Evolutionary conservation across 2,888 invertebrate genomes (phyloP).

Genomic region (Harpalus rufipes): DNA sequence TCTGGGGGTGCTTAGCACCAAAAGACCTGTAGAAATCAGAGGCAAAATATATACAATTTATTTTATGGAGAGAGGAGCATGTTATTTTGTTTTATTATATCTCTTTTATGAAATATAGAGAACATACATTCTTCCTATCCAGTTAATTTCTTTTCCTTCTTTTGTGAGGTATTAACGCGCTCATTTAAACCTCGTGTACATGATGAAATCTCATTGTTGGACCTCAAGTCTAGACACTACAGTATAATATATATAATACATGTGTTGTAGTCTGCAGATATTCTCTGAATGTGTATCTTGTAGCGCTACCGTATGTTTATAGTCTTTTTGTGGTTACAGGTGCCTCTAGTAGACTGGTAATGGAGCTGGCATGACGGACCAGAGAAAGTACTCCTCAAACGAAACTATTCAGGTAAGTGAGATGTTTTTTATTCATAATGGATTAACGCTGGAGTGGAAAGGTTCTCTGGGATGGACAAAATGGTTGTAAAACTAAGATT

Average conservation of each 20-base stretch:
- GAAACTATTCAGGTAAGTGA: slow-evolving; percentile 68
- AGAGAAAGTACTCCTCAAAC: slow-evolving; percentile 68
- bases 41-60: no score
- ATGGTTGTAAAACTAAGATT: no score
- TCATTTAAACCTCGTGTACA: neutral
- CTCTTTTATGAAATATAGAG: neutral
- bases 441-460: neutral
- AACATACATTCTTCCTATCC: neutral
- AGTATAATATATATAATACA: no score
- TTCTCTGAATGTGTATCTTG: neutral
- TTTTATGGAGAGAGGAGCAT: no score
- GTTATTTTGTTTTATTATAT: neutral
- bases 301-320: neutral
- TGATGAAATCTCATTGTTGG: neutral
- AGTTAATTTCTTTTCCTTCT: neutral
- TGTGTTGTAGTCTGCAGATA: neutral
- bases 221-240: neutral
- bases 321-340: slow-evolving; percentile 37
- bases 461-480: no score
- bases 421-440: neutral
- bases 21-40: no score
- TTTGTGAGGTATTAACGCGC: neutral
- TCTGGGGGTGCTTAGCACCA: no score
- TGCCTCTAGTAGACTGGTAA: slow-evolving; percentile 59
- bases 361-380: slow-evolving; percentile 68